Evolutionary conservation across 2,888 invertebrate genomes (phyloP).

Genomic region (Acanthosoma haemorrhoidale): DNA sequence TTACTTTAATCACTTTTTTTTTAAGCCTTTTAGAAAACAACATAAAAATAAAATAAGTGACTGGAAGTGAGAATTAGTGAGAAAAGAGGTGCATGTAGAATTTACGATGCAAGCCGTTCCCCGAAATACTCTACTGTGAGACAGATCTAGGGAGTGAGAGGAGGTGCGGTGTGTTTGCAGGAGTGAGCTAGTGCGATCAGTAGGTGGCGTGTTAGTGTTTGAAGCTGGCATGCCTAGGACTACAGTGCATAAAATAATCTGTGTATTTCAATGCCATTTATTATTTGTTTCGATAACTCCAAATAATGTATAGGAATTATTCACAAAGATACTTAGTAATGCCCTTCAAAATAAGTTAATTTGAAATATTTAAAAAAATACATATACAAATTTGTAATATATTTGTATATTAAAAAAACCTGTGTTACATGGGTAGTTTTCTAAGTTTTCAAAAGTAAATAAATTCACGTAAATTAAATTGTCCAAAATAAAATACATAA

Average conservation of each 20-base stretch:
- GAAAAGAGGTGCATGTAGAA: constrained; percentile 31
- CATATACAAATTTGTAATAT: not conserved
- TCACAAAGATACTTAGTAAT: too few relatives aligned
- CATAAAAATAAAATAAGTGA: constrained; percentile 17
- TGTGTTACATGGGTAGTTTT: too few relatives aligned
- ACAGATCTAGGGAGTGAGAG: constrained; percentile 27
- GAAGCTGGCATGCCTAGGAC: constrained; percentile 26
- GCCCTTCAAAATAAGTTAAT: not conserved
- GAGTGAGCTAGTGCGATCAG: constrained; percentile 21
- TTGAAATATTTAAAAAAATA: not conserved
- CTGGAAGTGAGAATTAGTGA: constrained; percentile 20
- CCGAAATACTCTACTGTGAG: constrained; percentile 26
- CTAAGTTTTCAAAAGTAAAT: too few relatives aligned
- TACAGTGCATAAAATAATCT: constrained; percentile 21
- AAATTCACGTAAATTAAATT: too few relatives aligned
- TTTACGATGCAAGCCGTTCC: constrained; percentile 9
- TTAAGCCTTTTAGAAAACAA: not conserved
- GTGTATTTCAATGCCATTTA: constrained; percentile 20
- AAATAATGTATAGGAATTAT: not conserved
- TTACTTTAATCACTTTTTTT: not conserved
- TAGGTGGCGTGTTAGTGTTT: constrained; percentile 27
- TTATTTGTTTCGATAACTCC: not conserved
- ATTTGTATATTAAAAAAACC: too few relatives aligned
- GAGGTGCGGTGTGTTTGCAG: constrained; percentile 24
- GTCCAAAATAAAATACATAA: too few relatives aligned